Base-by-base conservation (phyloP, 2,888 invertebrate species). In the Notodonta ziczac region DNA sequence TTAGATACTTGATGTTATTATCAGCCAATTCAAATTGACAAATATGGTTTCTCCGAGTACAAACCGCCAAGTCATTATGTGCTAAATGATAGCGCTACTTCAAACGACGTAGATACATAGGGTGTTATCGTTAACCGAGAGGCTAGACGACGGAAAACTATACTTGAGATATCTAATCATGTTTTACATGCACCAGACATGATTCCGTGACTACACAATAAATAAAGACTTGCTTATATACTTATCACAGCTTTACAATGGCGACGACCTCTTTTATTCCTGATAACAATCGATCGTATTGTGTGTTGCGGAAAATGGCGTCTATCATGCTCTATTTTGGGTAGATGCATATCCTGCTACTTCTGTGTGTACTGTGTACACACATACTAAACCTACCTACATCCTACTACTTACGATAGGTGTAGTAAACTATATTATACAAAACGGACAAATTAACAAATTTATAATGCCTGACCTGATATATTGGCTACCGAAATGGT, bases 51-150 rank as follows among this genome's bases (percentile, higher is more conserved):
- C 63, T 65, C 61, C 59, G 60, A 57, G 10, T 68, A 64, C 60
- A 48, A 66, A 70, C 58, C 67, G 74, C 69, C 72, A 65, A 64
- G 66, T 59, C 65, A 65, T 65, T 72, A 73, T 64, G 56, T 65
- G 60, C 61, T 53, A 63, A 70, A 73, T 61, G 70, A 68, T 71
- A 70, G 63, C 65, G 60, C 55, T 65, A 60, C 68, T 57, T 62
- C 62, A 64, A 60, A 57, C 60, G 61, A 60, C 53, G 53, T 42
- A 67, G 51, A 66, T 50, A 52, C 51, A 44, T 61, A 51, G 24
- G 58, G 54, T 54, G 59, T 65, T 72, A 72, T 64, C 71, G 59
- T 58, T 61, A 57, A 48, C 61, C 61, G 56, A 54, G 65, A 62
- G 65, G 62, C 65, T 67, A 72, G 68, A 73, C 63, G 56, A 32